Percentiles rank a stretch among this genome's conserved stretches.
Evolutionary conservation across 1,140 invertebrate genomes (phyloP).

Genomic region (Pectinophora gossypiella): DNA sequence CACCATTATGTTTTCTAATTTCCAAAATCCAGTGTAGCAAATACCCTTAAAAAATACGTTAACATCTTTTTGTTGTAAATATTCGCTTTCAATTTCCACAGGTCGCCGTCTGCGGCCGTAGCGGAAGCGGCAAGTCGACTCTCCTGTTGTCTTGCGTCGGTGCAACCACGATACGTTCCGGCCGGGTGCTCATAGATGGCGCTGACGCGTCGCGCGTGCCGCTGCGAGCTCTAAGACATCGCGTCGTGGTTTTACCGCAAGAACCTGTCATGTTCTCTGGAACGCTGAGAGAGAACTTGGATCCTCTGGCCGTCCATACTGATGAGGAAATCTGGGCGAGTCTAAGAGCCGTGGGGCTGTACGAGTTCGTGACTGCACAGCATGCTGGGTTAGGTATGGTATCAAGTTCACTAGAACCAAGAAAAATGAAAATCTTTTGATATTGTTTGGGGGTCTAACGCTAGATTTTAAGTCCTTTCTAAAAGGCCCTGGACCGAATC

Average conservation of each 20-base stretch:
- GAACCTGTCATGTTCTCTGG: slow-evolving; percentile 92
- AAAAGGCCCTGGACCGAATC: too few species aligned
- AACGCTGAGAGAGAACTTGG: slow-evolving; percentile 93
- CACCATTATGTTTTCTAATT: too few species aligned
- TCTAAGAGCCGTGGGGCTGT: slow-evolving; percentile 79
- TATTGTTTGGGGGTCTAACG: too few species aligned
- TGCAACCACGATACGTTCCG: slow-evolving; percentile 78
- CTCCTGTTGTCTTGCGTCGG: slow-evolving; percentile 82
- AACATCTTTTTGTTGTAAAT: too few species aligned
- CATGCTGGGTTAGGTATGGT: slow-evolving; percentile 79
- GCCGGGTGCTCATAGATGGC: slow-evolving; percentile 83
- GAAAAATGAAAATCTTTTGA: too few species aligned
- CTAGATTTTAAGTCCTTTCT: too few species aligned
- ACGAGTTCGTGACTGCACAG: slow-evolving; percentile 82
- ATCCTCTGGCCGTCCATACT: slow-evolving; percentile 83
- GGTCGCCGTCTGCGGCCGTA: slow-evolving; percentile 88
- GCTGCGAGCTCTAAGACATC: slow-evolving; percentile 83
- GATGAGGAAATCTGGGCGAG: slow-evolving; percentile 87
- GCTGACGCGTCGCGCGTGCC: slow-evolving; percentile 81
- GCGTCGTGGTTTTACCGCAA: slow-evolving; percentile 94
- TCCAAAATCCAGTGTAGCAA: too few species aligned
- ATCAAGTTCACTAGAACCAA: background rate
- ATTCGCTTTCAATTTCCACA: too few species aligned
- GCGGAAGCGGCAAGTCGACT: slow-evolving; percentile 88
- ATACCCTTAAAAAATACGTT: too few species aligned